Conservation (phyloP, 2,888 invertebrate species). For the Cancer borealis region DNA sequence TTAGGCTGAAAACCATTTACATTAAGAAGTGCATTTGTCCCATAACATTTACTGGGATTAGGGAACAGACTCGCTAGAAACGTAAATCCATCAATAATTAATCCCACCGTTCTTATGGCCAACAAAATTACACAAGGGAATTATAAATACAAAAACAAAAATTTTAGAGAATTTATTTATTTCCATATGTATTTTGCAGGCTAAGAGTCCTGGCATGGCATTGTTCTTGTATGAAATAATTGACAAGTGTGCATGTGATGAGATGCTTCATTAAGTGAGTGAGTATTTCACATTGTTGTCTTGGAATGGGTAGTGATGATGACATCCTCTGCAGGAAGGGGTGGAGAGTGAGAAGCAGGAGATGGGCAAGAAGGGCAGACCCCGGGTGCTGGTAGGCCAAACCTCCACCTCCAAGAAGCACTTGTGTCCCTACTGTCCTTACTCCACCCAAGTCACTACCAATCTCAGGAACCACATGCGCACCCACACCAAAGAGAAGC, state of each 20-base stretch:
- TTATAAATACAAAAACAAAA: background rate
- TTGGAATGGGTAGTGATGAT: constrained; percentile 47
- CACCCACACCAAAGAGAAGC: constrained; percentile 70
- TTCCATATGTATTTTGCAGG: background rate
- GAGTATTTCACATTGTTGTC: constrained; percentile 8
- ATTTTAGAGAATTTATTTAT: background rate
- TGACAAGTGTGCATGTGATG: background rate
- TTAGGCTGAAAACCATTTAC: too few species aligned
- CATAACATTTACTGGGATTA: too few species aligned
- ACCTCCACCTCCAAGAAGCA: constrained; percentile 56
- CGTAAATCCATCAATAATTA: too few species aligned
- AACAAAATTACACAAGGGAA: background rate
- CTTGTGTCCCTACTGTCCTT: constrained; percentile 63
- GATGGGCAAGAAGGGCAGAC: constrained; percentile 46
- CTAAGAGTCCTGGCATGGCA: background rate
- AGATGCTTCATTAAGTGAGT: background rate
- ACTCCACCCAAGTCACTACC: constrained; percentile 66
- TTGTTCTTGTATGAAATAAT: constrained; percentile 2
- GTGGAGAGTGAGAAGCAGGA: constrained; percentile 55
- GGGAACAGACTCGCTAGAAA: too few species aligned
- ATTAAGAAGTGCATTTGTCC: too few species aligned
- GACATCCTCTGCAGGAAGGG: constrained; percentile 68
- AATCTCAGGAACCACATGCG: constrained; percentile 68
- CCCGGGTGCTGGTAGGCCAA: constrained; percentile 33
- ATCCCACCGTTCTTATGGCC: background rate